Conservation (phyloP, 1,140 invertebrate species). For the Leptestheria dahalacensis region DNA sequence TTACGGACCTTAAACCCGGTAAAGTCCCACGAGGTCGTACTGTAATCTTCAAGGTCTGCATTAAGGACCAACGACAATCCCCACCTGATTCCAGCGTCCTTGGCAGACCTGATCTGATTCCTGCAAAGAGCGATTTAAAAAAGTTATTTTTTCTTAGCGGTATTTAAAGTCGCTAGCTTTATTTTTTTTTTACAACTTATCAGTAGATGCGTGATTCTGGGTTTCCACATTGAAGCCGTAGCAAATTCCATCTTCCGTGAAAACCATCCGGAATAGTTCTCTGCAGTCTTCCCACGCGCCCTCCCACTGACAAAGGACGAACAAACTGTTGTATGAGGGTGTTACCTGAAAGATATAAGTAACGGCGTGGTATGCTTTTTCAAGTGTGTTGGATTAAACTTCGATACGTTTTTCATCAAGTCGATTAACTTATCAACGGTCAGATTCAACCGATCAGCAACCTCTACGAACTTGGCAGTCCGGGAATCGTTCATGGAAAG, state of each 20-base stretch:
- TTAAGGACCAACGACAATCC: constrained; percentile 3
- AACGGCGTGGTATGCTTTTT: constrained; percentile 4
- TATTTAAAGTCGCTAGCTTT: neutral
- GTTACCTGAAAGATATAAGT: constrained; percentile 2
- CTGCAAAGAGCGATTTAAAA: neutral
- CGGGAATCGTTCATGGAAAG: too few species aligned
- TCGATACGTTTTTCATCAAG: neutral
- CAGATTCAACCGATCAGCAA: too few species aligned
- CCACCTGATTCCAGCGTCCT: neutral
- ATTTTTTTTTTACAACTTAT: too few species aligned
- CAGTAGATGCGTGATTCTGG: neutral
- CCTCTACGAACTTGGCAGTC: too few species aligned
- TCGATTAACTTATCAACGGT: neutral
- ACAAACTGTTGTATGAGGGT: neutral
- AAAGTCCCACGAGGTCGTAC: constrained; percentile 4
- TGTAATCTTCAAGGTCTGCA: constrained; percentile 12
- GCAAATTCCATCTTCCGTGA: constrained; percentile 6
- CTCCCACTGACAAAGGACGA: neutral
- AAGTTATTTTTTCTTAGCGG: neutral
- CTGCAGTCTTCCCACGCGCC: neutral
- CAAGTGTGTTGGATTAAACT: neutral
- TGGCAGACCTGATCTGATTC: neutral
- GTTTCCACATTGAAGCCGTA: neutral
- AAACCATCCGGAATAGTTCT: neutral
- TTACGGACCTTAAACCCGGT: constrained; percentile 6